Base-by-base conservation (phyloP, 1,140 invertebrate species). In the Cotesia chilonis region DNA sequence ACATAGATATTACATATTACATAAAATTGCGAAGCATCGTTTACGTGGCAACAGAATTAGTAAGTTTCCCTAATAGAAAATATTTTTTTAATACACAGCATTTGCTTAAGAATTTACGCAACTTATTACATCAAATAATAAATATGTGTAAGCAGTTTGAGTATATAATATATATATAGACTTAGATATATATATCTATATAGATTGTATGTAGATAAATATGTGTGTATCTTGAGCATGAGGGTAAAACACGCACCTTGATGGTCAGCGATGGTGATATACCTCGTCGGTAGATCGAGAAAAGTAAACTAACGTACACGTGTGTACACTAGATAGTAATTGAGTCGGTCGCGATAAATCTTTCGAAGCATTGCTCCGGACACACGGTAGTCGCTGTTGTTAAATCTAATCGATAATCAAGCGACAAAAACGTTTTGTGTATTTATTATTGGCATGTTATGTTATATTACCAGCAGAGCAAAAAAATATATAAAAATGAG, bases 401-500 rank as follows among this genome's bases (percentile, higher is more conserved):
- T 51, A 14, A 14, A 66, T 66, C 41, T 66, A 66, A 66, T 66
- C 64, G 64, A 66, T 66, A 66, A 66, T 66, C 64, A 28, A 3
- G 41, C 64, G 64, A 66, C 64, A 66, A 66, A 66, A 66, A 66
- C 9, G 12, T 6, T 51, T 65, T 41, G 38, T 65, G 7, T n/a
- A 41, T n/a, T n/a, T 14, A 5, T 57, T 28, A 20, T 28, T 36
- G 63, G n/a, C 3, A 51, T 28, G 28, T 28, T 28, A 28, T 28
- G 28, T 28, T 28, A 28, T 28, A 28, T 28, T 28, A 28, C 28
- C 3, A 28, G 3, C 28, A 28, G 28, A 28, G 54, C 51, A 20
- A 52, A 14, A 35, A 28, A 55, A 55, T 54, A 61, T 68, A 71
- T 65, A 70, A 73, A 71, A 70, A 36, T 54, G 52, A 68, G 52